Percentiles rank a stretch among this genome's conserved stretches.
phyloP scores from a whole-genome alignment of 2,113 vertebrate species.

The Nasalis larvatus region DNA sequence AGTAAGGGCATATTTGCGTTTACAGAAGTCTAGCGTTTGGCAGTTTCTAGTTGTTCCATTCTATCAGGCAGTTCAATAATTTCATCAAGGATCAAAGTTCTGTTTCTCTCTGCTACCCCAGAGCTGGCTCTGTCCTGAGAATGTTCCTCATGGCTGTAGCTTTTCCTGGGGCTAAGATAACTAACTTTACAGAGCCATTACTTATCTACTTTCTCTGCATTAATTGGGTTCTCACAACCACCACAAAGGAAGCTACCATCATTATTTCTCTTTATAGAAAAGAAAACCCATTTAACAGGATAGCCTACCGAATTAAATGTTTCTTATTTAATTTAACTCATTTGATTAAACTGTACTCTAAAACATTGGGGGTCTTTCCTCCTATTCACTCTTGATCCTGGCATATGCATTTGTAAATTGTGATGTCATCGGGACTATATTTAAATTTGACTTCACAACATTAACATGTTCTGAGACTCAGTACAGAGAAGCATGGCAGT shows the following conservation, averaged over 20 bases:
- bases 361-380: not conserved
- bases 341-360: conserved; percentile 67
- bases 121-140: not conserved
- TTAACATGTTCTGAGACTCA: conserved; percentile 61
- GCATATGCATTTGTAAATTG: conserved; percentile 37
- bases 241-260: not conserved
- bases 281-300: conserved; percentile 48
- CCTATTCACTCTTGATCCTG: conserved; percentile 40
- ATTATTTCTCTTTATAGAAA: not conserved
- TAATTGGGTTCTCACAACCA: not conserved
- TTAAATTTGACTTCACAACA: conserved; percentile 49
- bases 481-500: conserved; percentile 2
- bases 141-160: not conserved
- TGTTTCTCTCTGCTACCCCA: not conserved
- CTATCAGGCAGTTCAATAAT: accelerated
- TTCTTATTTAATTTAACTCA: conserved; percentile 71
- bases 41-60: not conserved
- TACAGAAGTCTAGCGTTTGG: not conserved
- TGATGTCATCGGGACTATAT: not conserved
- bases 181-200: not conserved
- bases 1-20: not conserved
- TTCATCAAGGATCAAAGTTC: not conserved
- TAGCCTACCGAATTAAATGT: conserved; percentile 25
- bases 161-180: not conserved
- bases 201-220: not conserved